These are phyloP conservation scores for Drosophila seguyi DNA, from an alignment of 1,140 invertebrate genomes.

Conservation along the genomic window DNA sequence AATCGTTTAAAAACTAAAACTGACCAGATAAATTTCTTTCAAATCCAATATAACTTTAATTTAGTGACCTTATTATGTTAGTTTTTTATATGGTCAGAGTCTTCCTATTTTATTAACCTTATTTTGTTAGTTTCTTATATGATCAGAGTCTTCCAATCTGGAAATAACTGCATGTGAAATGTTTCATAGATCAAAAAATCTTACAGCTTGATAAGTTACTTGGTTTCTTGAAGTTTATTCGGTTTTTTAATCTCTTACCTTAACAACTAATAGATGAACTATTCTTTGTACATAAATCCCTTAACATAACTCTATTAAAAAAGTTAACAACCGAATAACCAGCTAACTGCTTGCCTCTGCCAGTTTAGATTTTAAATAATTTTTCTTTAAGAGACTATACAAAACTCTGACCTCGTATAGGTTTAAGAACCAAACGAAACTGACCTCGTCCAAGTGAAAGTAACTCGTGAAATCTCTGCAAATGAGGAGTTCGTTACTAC, in stretches of 20 bases:
- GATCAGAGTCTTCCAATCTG: background rate
- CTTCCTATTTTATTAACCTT: too few species aligned
- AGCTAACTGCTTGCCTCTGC: constrained; percentile 37
- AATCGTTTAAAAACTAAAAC: too few species aligned
- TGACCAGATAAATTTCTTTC: too few species aligned
- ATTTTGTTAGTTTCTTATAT: background rate
- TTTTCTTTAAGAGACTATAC: constrained; percentile 15
- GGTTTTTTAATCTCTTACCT: too few species aligned
- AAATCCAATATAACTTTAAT: too few species aligned
- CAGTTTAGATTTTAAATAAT: constrained; percentile 21
- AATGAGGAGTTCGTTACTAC: constrained; percentile 49
- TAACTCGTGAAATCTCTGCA: constrained; percentile 53
- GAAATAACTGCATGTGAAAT: constrained; percentile 6
- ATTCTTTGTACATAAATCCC: background rate
- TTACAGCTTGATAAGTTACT: background rate
- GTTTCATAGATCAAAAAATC: background rate
- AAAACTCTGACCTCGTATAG: constrained; percentile 8
- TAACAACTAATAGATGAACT: constrained; percentile 1
- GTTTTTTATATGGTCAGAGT: too few species aligned
- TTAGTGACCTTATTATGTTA: too few species aligned
- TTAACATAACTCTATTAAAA: constrained; percentile 10
- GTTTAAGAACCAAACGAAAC: constrained; percentile 17
- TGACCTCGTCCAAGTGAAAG: constrained; percentile 26
- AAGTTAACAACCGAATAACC: constrained; percentile 7
- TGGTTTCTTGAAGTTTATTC: background rate